Base-by-base conservation (phyloP, 53 echinoderm and acorn worm species). In the Holothuria scabra region DNA sequence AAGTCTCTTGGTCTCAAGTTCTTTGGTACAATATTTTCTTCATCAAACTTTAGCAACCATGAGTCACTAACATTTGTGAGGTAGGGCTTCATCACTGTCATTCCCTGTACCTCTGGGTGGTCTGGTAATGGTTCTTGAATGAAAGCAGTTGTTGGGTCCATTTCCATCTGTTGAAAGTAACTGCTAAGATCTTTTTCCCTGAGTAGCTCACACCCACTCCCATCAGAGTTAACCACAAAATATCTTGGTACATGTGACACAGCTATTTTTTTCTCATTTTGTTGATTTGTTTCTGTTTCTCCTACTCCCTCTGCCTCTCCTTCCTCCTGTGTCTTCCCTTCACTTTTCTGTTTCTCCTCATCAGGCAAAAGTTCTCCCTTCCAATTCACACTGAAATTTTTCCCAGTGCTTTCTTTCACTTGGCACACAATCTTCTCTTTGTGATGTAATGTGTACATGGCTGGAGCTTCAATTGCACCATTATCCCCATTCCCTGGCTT, bases 51-150 rank as follows among this genome's bases (percentile, higher is more conserved):
- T 70, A 82, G 68, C 10, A 94, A 87, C 97, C 97, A 97, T 5
- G 81, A 74, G 35, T 92, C 71, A 66, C 87, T 85, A 49, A 83
- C 57, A 60, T 66, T 70, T 14, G 85, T 64, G 46, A 80, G 85
- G 89, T 94, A 90, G 4, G 97, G 97, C 8, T 80, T 90, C 94
- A 97, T 94, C 66, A 97, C 65, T 25, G 94, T 97, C 87, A 97
- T 80, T 28, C 97, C 97, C 2, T 86, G 86, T 34, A 97, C 86
- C 25, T 95, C 91, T 18, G 97, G 97, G 60, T 97, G 92, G 49
- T 97, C 97, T 4, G 97, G 87, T 37, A 97, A 76, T 3, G 94
- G 87, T 56, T 97, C 94, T 8, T 79, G 66, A 56, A 97, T 84
- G 67, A 97, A 86, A 38, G 97, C 97, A 19, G 95, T 86, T 38